phyloP scores from a whole-genome alignment of 1,140 invertebrate species.

The Dreissena polymorpha region DNA sequence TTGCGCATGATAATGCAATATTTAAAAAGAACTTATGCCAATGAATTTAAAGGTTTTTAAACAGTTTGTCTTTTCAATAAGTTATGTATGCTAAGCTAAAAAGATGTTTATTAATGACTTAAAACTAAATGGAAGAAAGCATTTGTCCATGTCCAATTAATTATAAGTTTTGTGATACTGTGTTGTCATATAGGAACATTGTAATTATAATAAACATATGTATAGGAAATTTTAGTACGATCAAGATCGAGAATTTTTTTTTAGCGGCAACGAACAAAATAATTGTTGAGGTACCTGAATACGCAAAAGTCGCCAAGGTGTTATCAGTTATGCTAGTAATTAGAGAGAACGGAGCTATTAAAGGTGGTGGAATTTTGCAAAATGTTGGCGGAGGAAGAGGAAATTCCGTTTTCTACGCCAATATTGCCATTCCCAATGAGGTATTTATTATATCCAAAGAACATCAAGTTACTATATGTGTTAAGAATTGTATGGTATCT shows the following conservation, averaged over 20 bases:
- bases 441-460: neutral
- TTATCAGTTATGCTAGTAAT: conserved; percentile 20
- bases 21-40: neutral
- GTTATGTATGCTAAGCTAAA: no score
- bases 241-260: neutral
- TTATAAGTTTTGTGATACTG: no score
- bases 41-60: neutral
- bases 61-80: no score
- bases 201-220: no score
- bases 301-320: conserved; percentile 16
- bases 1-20: neutral
- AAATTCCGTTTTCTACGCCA: conserved; percentile 34
- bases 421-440: conserved; percentile 37
- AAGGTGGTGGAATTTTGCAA: neutral
- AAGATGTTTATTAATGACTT: no score
- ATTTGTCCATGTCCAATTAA: no score
- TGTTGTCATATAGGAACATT: no score
- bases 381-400: conserved; percentile 49
- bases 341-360: neutral
- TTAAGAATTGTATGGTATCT: no score
- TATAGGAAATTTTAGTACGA: no score
- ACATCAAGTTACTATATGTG: no score
- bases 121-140: no score
- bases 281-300: conserved; percentile 28
- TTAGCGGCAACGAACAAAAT: conserved; percentile 27